Evolutionary conservation across 1,140 invertebrate species (phyloP).

Genomic region (Tribolium madens): DNA sequence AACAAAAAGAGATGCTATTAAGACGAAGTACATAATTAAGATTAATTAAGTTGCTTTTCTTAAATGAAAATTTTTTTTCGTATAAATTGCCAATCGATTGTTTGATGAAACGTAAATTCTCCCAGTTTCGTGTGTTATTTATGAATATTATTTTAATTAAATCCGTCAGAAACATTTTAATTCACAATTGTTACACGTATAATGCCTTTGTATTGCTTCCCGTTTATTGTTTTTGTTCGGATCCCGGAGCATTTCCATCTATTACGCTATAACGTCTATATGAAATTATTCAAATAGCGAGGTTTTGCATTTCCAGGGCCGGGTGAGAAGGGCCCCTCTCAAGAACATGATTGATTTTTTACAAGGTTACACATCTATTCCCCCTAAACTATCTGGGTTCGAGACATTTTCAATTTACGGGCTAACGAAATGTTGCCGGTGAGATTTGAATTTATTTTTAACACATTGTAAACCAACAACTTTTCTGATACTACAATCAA

Average conservation of each 20-base stretch:
- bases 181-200: conserved; percentile 23
- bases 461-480: conserved; percentile 27
- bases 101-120: background rate
- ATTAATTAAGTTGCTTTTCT: conserved; percentile 34
- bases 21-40: conserved; percentile 12
- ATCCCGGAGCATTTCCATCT: conserved; percentile 28
- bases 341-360: conserved; percentile 20
- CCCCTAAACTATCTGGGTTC: conserved; percentile 16
- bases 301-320: conserved; percentile 20
- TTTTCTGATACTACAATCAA: conserved; percentile 31
- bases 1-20: background rate
- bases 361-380: conserved; percentile 14
- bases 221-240: conserved; percentile 31
- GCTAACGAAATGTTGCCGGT: conserved; percentile 30
- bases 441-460: conserved; percentile 35
- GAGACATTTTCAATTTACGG: conserved; percentile 31
- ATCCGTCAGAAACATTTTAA: conserved; percentile 28
- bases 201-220: conserved; percentile 29
- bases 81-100: background rate
- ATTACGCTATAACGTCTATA: conserved; percentile 13
- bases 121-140: background rate
- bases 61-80: background rate
- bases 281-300: conserved; percentile 21
- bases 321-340: background rate
- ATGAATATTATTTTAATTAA: conserved; percentile 26